Conservation (phyloP, 2,113 vertebrate genomes). For the Nipponia nippon region DNA sequence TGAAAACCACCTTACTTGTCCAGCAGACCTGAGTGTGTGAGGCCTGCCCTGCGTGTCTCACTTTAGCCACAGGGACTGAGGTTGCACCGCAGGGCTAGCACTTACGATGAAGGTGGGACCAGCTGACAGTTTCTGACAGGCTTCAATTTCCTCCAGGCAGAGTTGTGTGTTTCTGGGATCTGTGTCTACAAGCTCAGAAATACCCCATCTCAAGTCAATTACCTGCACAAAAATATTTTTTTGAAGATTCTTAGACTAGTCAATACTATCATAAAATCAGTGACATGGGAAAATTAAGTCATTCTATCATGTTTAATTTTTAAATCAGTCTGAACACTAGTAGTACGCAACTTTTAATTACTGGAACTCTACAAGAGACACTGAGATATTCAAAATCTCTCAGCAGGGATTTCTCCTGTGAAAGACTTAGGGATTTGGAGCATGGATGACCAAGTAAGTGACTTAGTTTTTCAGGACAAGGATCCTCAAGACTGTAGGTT, state of each 20-base stretch:
- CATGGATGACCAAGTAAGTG: neutral
- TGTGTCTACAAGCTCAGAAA: constrained; percentile 36
- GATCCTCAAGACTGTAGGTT: neutral
- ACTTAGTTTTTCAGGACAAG: neutral
- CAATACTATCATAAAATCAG: neutral
- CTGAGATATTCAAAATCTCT: neutral
- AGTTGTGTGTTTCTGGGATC: constrained; percentile 72
- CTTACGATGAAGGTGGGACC: constrained; percentile 80
- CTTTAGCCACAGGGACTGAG: neutral
- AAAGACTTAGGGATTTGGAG: neutral
- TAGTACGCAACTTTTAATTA: neutral
- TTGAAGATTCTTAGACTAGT: neutral
- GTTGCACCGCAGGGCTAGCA: neutral
- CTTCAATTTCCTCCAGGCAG: constrained; percentile 76
- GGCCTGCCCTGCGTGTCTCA: neutral
- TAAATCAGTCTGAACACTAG: neutral
- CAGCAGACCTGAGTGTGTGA: neutral
- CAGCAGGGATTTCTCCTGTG: neutral
- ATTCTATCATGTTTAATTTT: neutral
- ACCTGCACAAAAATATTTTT: constrained; percentile 58
- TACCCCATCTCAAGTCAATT: constrained; percentile 81
- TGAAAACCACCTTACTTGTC: neutral
- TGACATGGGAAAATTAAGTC: neutral
- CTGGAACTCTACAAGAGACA: neutral
- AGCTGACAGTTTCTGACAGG: constrained; percentile 69